Conservation (phyloP, 2,888 invertebrate genomes). For the Drosophila ezoana region DNA sequence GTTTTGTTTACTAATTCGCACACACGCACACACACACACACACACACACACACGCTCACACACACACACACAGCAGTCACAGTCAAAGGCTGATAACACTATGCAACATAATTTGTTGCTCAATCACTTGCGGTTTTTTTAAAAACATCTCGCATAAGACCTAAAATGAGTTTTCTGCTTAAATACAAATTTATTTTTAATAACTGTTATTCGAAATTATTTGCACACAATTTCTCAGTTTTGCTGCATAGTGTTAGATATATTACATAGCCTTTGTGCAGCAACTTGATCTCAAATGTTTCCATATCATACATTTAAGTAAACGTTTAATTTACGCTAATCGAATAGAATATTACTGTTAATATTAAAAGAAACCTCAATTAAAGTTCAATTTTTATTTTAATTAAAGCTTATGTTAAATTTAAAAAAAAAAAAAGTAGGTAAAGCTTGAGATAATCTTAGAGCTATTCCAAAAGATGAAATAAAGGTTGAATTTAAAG, state of each 20-base stretch:
- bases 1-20: conserved; percentile 69
- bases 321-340: conserved; percentile 12
- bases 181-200: too few relatives aligned
- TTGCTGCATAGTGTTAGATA: not conserved
- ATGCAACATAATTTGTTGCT: conserved; percentile 6
- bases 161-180: too few relatives aligned
- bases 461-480: too few relatives aligned
- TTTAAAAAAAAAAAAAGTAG: too few relatives aligned
- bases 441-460: too few relatives aligned
- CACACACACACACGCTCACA: conserved; percentile 4
- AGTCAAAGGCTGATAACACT: conserved; percentile 33
- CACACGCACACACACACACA: conserved; percentile 23
- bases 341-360: too few relatives aligned
- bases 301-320: conserved; percentile 14
- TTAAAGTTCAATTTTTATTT: too few relatives aligned
- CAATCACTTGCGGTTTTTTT: not conserved
- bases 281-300: not conserved
- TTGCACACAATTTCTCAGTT: not conserved
- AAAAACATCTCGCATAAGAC: too few relatives aligned
- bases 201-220: not conserved
- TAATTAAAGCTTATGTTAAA: too few relatives aligned
- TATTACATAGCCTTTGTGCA: not conserved
- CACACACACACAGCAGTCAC: conserved; percentile 16
- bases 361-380: too few relatives aligned
- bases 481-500: too few relatives aligned